Percentiles rank a stretch among this genome's conserved stretches.
Conservation (phyloP, 2,888 invertebrate species). For the Acleris sparsana region DNA sequence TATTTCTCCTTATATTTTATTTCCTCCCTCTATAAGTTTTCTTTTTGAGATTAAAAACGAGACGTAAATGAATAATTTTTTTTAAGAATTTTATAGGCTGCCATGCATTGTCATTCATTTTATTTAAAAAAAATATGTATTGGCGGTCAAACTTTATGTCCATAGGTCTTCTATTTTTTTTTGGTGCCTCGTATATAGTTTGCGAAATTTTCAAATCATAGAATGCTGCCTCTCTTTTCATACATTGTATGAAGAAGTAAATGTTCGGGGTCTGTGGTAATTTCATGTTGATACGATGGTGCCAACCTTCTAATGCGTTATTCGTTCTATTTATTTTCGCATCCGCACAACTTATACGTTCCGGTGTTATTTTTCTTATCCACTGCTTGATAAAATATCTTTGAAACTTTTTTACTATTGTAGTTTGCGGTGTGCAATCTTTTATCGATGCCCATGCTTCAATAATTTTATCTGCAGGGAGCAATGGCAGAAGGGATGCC, state of each 20-base stretch:
- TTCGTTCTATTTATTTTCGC: background rate
- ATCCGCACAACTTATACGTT: too few species aligned
- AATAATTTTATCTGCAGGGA: background rate
- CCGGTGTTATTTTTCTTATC: too few species aligned
- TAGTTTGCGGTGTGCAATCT: background rate
- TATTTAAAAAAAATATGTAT: too few species aligned
- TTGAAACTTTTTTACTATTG: background rate
- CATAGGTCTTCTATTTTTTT: slow-evolving; percentile 7
- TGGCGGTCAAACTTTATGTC: too few species aligned
- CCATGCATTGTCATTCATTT: too few species aligned
- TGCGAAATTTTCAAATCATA: slow-evolving; percentile 11
- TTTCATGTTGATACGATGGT: slow-evolving; percentile 8
- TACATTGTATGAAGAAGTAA: slow-evolving; percentile 16
- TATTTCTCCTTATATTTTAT: too few species aligned
- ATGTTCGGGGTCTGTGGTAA: slow-evolving; percentile 13
- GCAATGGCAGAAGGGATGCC: slow-evolving; percentile 1
- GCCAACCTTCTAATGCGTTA: slow-evolving; percentile 1
- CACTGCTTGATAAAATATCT: too few species aligned
- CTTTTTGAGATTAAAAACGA: too few species aligned
- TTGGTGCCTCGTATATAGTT: slow-evolving; percentile 14
- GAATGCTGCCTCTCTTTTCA: slow-evolving; percentile 12
- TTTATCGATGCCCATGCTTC: background rate
- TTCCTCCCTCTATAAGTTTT: too few species aligned
- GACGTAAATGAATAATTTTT: too few species aligned
- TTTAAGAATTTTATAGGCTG: too few species aligned